Percentiles rank a stretch among this genome's conserved stretches.
Conservation (phyloP, 2,797 vertebrate genomes). For the Brachyrhaphis roseni region DNA sequence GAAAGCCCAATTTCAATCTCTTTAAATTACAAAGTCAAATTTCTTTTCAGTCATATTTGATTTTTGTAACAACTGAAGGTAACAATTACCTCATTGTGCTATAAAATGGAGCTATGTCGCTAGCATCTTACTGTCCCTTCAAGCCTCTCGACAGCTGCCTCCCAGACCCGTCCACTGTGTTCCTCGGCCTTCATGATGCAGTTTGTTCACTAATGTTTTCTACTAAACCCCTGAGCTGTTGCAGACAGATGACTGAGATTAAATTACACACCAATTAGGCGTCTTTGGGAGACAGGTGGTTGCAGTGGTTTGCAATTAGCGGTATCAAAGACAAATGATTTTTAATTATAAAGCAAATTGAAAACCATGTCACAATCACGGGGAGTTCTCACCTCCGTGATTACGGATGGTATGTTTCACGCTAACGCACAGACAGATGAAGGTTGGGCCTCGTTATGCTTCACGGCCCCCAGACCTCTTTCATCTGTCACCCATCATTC, state of each 20-base stretch:
- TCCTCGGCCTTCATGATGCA: neutral
- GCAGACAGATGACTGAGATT: neutral
- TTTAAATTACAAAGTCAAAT: too few species aligned
- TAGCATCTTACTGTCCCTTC: neutral
- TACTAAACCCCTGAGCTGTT: neutral
- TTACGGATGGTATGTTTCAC: neutral
- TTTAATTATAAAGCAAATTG: neutral
- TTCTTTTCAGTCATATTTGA: too few species aligned
- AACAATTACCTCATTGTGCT: too few species aligned
- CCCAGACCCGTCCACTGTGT: neutral
- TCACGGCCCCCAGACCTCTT: neutral
- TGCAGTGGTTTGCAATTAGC: neutral
- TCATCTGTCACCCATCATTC: neutral
- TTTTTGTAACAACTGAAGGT: too few species aligned
- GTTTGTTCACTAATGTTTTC: neutral
- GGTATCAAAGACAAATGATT: neutral
- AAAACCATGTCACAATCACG: neutral
- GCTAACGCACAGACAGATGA: neutral
- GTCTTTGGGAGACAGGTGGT: neutral
- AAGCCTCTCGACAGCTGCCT: neutral
- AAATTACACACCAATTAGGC: neutral
- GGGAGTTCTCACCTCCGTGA: neutral
- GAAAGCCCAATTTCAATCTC: too few species aligned
- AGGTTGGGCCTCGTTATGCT: neutral
- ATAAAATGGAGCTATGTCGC: too few species aligned